Evolutionary conservation across 2,888 invertebrate species (phyloP).

Genomic region (Eupithecia abbreviata): DNA sequence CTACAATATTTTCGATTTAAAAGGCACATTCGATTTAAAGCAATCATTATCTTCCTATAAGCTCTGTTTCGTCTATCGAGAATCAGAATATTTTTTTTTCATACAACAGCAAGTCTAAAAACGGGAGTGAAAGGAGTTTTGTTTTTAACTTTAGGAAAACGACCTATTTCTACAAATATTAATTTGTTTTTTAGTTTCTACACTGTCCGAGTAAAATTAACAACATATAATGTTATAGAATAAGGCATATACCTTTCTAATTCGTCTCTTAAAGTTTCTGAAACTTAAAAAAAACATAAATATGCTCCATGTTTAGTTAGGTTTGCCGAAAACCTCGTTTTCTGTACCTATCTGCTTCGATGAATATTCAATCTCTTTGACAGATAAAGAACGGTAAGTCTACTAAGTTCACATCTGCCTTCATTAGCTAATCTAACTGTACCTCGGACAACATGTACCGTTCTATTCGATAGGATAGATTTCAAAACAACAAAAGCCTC

Average conservation of each 20-base stretch:
- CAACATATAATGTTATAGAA: neutral
- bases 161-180: neutral
- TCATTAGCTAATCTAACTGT: neutral
- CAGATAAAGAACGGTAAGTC: no score
- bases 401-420: neutral
- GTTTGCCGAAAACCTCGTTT: no score
- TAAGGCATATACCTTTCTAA: neutral
- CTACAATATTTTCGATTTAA: conserved; percentile 21
- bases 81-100: conserved; percentile 9
- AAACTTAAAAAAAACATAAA: neutral
- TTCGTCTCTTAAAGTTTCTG: neutral
- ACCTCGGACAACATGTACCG: neutral
- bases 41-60: conserved; percentile 7
- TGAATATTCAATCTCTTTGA: neutral
- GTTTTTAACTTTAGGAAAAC: neutral
- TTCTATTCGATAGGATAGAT: neutral
- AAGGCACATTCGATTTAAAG: conserved; percentile 41
- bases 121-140: conserved; percentile 14
- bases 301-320: neutral
- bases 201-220: neutral
- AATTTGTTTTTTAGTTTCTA: neutral
- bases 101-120: conserved; percentile 16
- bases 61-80: conserved; percentile 6
- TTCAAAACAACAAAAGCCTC: neutral
- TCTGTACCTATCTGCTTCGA: neutral